Conservation (phyloP, 2,113 vertebrate species). For the Callocephalon fimbriatum region DNA sequence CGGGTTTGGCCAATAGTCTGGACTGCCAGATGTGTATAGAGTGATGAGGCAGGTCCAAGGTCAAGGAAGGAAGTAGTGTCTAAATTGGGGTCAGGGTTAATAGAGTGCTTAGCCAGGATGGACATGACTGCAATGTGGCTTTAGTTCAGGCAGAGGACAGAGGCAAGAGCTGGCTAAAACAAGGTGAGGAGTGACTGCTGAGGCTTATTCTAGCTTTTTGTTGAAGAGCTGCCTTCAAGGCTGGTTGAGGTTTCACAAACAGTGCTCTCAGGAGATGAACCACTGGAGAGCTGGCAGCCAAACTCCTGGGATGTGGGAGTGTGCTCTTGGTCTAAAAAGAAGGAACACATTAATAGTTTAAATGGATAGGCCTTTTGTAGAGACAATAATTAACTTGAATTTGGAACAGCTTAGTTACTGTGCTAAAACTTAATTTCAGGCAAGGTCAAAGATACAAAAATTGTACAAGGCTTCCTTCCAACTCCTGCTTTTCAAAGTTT, state of each 20-base stretch:
- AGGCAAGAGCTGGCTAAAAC: neutral
- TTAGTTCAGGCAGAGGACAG: neutral
- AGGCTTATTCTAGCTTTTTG: neutral
- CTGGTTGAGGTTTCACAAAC: neutral
- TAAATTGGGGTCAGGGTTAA: neutral
- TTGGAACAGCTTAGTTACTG: neutral
- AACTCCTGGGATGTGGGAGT: accelerated
- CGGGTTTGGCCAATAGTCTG: neutral
- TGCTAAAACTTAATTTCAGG: neutral
- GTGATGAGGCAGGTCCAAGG: neutral
- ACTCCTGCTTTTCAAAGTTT: neutral
- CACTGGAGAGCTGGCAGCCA: accelerated
- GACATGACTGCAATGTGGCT: neutral
- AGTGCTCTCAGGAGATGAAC: neutral
- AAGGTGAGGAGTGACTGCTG: neutral
- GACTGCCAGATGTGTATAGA: neutral
- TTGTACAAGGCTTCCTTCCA: neutral
- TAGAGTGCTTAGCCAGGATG: neutral
- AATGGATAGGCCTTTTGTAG: neutral
- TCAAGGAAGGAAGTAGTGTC: neutral
- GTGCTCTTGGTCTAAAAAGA: neutral
- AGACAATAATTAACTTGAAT: neutral
- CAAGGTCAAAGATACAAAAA: neutral
- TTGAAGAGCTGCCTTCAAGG: neutral
- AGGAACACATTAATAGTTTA: neutral